Base-by-base conservation (phyloP, 2,113 vertebrate genomes). In the Semnornis frantzii region DNA sequence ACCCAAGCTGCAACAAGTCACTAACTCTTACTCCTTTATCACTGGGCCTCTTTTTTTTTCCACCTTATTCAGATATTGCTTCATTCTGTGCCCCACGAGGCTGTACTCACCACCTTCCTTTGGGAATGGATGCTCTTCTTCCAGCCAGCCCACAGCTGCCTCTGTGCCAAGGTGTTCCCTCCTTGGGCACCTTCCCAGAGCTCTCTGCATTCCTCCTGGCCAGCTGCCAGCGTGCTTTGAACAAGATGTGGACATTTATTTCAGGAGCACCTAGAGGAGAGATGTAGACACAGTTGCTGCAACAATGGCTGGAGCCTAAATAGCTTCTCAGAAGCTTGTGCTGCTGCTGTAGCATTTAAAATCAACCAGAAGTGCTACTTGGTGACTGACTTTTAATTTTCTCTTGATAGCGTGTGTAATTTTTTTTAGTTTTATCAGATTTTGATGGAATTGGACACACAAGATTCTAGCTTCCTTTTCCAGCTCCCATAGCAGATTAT, bases 211-310 rank as follows among this genome's bases (percentile, higher is more conserved):
- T 85, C 23, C 37, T 33, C 8, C 5, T 42, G 34, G 17, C 30
- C 46, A 79, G 23, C 27, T 25, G 27, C 14, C 63, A 48, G 4
- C 13, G 37, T 68, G 17, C 6, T 81, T 54, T 54, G 37, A 65
- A 19, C 17, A 13, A 33, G 5, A 14, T 0, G 0, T 4, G 13
- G 28, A 39, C 11, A 24, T 62, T 48, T 48, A 31, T 34, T 44
- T 72, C 58, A 72, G 21, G 42, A 78, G 18, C 5, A 72, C 6
- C 23, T 48, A 15, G 75, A 91, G 82, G 10, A 70, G 25, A 76
- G 69, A 44, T 33, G 55, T 23, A 65, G 20, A 30, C 54, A 80
- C n/a, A 39, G 3, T 16, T 82, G 33, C 59, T 82, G 82, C 37
- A 33, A 57, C 8, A n/a, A 80, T 12, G 10, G 20, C 6, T 17